phyloP scores from a whole-genome alignment of 92 coral and sea anemone species.

The Micromussa lordhowensis region DNA sequence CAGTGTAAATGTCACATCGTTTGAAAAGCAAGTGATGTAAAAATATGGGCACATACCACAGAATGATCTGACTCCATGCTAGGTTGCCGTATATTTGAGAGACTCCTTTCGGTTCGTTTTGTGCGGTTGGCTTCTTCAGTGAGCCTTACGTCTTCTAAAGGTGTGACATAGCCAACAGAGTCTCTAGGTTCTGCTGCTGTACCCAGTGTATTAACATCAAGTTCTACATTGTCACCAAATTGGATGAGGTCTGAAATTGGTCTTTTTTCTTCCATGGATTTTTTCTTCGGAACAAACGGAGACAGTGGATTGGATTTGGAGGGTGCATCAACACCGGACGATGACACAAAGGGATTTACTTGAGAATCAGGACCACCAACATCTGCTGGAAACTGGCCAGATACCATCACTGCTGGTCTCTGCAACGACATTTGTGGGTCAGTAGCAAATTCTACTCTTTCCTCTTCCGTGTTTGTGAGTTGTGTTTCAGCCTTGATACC shows the following conservation, averaged over 20 bases:
- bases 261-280: conserved; percentile 7
- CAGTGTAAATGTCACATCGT: too few relatives aligned
- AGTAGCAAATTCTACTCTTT: neutral
- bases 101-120: conserved; percentile 15
- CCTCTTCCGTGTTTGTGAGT: neutral
- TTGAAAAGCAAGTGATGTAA: too few relatives aligned
- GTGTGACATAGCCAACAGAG: neutral
- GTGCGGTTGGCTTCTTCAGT: neutral
- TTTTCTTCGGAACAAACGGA: conserved; percentile 19
- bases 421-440: neutral
- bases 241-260: conserved; percentile 39
- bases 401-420: neutral
- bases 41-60: conserved; percentile 56
- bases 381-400: neutral
- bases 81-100: conserved; percentile 58
- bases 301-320: conserved; percentile 16
- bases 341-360: neutral
- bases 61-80: conserved; percentile 85
- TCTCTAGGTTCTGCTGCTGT: neutral
- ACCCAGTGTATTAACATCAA: neutral
- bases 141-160: neutral
- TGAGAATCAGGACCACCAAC: neutral
- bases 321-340: neutral
- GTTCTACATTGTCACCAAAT: conserved; percentile 22
- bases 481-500: neutral